Conservation (phyloP, 2,888 invertebrate genomes). For the Zeuzera pyrina region DNA sequence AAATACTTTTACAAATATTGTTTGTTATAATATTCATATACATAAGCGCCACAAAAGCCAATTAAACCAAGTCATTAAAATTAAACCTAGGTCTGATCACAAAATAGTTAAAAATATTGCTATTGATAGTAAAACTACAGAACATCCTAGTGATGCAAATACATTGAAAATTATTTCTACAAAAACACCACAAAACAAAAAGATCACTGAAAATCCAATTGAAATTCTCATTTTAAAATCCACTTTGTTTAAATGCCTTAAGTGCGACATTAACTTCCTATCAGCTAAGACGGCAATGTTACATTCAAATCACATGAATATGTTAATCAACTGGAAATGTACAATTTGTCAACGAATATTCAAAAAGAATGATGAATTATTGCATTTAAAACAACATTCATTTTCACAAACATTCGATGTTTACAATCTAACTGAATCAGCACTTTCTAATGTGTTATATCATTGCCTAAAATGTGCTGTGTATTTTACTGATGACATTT, state of each 20-base stretch:
- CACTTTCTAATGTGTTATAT: conserved; percentile 27
- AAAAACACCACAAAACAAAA: no score
- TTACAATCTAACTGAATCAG: conserved; percentile 23
- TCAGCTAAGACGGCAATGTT: conserved; percentile 28
- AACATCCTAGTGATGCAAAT: no score
- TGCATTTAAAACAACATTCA: conserved; percentile 40
- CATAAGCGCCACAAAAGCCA: not conserved
- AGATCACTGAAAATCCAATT: not conserved
- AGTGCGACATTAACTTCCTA: conserved; percentile 45
- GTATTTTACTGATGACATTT: conserved; percentile 36
- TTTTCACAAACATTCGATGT: conserved; percentile 27
- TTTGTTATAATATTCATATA: not conserved
- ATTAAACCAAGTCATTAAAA: conserved; percentile 1
- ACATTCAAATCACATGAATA: conserved; percentile 34
- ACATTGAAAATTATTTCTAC: no score
- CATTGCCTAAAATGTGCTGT: conserved; percentile 40
- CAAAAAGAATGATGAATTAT: conserved; percentile 32
- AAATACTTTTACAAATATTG: not conserved
- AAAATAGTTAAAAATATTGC: not conserved
- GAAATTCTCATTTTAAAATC: conserved; percentile 26
- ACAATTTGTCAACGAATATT: conserved; percentile 31
- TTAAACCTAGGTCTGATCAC: not conserved
- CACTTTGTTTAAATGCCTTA: conserved; percentile 38
- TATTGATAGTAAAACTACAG: not conserved
- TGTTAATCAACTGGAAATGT: conserved; percentile 43